Evolutionary conservation across 2,888 invertebrate species (phyloP), one percentile per base, ranked within the genome.

Genomic region (Drosophila flavopinicola): DNA sequence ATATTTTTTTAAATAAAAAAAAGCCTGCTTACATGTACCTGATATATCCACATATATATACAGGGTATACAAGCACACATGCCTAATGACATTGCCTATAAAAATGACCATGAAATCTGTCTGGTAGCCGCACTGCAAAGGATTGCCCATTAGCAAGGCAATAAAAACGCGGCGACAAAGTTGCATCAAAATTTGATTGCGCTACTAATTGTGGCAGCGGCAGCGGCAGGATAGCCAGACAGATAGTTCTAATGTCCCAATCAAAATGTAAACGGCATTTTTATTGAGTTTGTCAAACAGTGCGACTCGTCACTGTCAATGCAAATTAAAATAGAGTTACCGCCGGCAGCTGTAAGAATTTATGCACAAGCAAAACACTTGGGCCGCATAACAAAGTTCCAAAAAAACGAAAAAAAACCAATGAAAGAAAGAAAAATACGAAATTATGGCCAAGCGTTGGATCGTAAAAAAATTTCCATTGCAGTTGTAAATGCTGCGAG

Each of bases 211-310:
- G 66, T 56, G 54, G 51, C n/a, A n/a, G n/a, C n/a, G n/a, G n/a
- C n/a, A 17, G 47, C 17, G 29, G 37, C 44, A 30, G 49, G 54
- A 25, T 25, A 44, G 47, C 30, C 37, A 33, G 37, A 15, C 11
- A 35, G 66, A 39, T 35, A 27, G 27, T 63, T 75, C 66, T 85
- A 75, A 82, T 70, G 61, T 66, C 30, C 66, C 75, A 82, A 85
- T 80, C 73, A 82, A 85, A 85, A 66, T 68, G 63, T 67, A 58
- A 78, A 82, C 78, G 70, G 65, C 72, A 64, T 67, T 82, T 78
- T 85, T 78, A 78, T 82, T 75, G 75, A 71, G 78, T 82, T 78
- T 64, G 65, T 57, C 65, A 44, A 60, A 65, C 58, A 66, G 73
- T 73, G 49, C 61, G 58, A 57, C 41, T 52, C 61, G 56, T 70